Evolutionary conservation across 2,113 vertebrate genomes (phyloP).

Genomic region (Antennarius striatus): DNA sequence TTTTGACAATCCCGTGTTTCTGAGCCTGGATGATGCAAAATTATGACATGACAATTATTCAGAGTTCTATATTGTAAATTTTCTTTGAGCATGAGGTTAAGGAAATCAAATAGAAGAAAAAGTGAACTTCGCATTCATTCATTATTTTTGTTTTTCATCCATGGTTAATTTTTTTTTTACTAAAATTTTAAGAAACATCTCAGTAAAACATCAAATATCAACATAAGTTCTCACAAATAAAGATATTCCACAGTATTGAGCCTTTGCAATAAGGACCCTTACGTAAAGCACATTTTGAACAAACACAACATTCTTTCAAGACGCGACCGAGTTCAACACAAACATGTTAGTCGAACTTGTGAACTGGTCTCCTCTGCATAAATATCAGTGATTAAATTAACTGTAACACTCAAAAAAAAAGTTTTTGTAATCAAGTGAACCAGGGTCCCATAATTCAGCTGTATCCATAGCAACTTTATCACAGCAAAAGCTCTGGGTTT

Average conservation of each 20-base stretch:
- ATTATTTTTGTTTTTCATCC: not conserved
- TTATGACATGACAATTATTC: not conserved
- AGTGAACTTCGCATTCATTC: not conserved
- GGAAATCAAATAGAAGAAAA: not conserved
- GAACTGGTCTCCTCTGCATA: too few relatives aligned
- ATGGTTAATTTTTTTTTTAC: not conserved
- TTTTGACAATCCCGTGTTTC: not conserved
- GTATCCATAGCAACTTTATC: conserved; percentile 56
- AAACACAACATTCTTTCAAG: too few relatives aligned
- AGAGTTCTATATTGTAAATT: not conserved
- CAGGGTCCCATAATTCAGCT: conserved; percentile 30
- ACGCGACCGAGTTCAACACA: too few relatives aligned
- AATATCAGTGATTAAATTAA: too few relatives aligned
- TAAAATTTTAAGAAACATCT: too few relatives aligned
- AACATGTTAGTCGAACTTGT: too few relatives aligned
- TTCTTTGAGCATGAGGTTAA: not conserved
- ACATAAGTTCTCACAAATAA: too few relatives aligned
- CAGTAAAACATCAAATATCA: too few relatives aligned
- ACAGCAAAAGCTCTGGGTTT: conserved; percentile 47
- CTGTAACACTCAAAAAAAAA: too few relatives aligned
- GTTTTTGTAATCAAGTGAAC: not conserved
- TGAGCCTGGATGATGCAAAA: not conserved
- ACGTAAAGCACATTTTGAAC: too few relatives aligned
- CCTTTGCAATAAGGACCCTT: too few relatives aligned
- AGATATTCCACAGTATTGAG: too few relatives aligned